Conservation (phyloP, 2,888 invertebrate genomes). For the Petrolisthes cinctipes region DNA sequence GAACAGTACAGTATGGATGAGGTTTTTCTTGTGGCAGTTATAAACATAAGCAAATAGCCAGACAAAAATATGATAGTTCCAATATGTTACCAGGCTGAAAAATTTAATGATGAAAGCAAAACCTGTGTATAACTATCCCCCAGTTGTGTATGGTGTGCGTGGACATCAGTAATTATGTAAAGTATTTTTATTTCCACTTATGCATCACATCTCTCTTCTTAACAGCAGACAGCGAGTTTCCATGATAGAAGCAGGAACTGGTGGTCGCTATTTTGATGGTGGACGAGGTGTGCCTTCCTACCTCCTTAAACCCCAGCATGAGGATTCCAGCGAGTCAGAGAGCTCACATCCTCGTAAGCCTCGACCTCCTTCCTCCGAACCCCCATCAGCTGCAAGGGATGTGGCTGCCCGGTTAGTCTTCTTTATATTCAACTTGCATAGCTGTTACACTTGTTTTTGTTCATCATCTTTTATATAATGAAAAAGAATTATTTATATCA, state of each 20-base stretch:
- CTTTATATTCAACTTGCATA: neutral
- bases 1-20: too few species aligned
- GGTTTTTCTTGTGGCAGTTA: too few species aligned
- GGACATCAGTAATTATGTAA: too few species aligned
- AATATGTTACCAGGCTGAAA: too few species aligned
- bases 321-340: constrained; percentile 64
- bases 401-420: constrained; percentile 62
- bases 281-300: constrained; percentile 64
- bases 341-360: constrained; percentile 64
- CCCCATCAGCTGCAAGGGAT: constrained; percentile 63
- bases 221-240: constrained; percentile 63
- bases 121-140: too few species aligned
- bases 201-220: neutral
- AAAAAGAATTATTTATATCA: neutral
- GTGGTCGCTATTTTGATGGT: constrained; percentile 63
- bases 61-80: too few species aligned
- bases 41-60: too few species aligned
- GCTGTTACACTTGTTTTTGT: neutral
- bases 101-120: too few species aligned
- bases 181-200: too few species aligned
- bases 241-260: constrained; percentile 64
- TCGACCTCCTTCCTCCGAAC: constrained; percentile 64
- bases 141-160: too few species aligned
- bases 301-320: constrained; percentile 64
- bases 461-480: neutral